These are phyloP conservation scores for Drosophila nannoptera DNA, from an alignment of 1,140 invertebrate species.

Conservation along the genomic window DNA sequence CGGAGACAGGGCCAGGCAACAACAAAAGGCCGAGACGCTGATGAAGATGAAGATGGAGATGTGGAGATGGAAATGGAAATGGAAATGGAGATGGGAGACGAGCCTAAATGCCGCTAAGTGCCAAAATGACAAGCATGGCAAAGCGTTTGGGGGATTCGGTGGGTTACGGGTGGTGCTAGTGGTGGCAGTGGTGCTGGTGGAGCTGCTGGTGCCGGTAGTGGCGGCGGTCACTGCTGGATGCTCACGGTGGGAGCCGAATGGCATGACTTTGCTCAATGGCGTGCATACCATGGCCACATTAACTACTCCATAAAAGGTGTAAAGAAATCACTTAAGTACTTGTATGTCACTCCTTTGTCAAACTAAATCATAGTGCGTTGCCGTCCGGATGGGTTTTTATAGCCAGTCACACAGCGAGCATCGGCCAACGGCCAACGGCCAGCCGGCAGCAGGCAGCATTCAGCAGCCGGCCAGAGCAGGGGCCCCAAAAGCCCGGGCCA, in stretches of 20 bases:
- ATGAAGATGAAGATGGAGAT: slow-evolving; percentile 6
- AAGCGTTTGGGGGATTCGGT: slow-evolving; percentile 38
- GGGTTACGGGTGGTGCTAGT: slow-evolving; percentile 37
- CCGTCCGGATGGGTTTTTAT: slow-evolving; percentile 40
- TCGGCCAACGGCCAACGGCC: slow-evolving; percentile 20
- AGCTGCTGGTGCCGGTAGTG: slow-evolving; percentile 23
- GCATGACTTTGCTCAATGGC: slow-evolving; percentile 71
- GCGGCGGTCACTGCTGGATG: slow-evolving; percentile 12
- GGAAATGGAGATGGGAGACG: slow-evolving; percentile 12
- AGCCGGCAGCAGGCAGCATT: slow-evolving; percentile 24
- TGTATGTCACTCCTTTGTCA: slow-evolving; percentile 77
- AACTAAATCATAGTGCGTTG: slow-evolving; percentile 69
- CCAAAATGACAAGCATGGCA: slow-evolving; percentile 58
- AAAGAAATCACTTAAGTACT: slow-evolving; percentile 78
- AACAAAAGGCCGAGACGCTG: slow-evolving; percentile 3
- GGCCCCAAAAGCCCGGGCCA: slow-evolving; percentile 33
- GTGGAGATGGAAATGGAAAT: slow-evolving; percentile 3
- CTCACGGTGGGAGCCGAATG: slow-evolving; percentile 20
- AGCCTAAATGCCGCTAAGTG: slow-evolving; percentile 73
- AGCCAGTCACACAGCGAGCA: slow-evolving; percentile 30
- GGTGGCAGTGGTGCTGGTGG: slow-evolving; percentile 9
- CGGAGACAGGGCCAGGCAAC: slow-evolving; percentile 11
- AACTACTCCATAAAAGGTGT: slow-evolving; percentile 77
- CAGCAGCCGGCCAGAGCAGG: slow-evolving; percentile 21
- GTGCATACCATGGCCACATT: slow-evolving; percentile 68